Evolutionary conservation across 2,888 invertebrate species (phyloP).

Genomic region (Bombyx huttoni): DNA sequence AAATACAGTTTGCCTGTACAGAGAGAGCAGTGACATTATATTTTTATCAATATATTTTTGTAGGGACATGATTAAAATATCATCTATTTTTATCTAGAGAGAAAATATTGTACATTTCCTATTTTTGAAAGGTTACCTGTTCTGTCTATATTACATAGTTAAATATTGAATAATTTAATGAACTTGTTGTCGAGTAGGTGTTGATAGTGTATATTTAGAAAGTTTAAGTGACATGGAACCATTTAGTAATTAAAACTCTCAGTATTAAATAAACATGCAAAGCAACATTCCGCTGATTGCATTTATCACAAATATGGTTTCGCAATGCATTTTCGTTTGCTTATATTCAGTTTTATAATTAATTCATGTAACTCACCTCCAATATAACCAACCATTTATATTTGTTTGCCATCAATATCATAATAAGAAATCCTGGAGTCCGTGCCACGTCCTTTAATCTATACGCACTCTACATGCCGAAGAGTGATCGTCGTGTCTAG

Average conservation of each 20-base stretch:
- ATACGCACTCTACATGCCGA: slow-evolving; percentile 63
- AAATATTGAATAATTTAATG: neutral
- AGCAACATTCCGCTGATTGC: slow-evolving; percentile 10
- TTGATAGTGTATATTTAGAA: neutral
- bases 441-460: slow-evolving; percentile 56
- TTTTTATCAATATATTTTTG: slow-evolving; percentile 65
- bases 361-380: slow-evolving; percentile 3
- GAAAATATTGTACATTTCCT: neutral
- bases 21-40: slow-evolving; percentile 45
- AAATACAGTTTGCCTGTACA: slow-evolving; percentile 53
- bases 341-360: slow-evolving; percentile 13
- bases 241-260: slow-evolving; percentile 28
- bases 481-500: slow-evolving; percentile 54
- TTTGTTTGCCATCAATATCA: slow-evolving; percentile 8
- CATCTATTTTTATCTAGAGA: neutral
- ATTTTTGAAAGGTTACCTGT: neutral
- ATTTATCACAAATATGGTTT: slow-evolving; percentile 18
- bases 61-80: slow-evolving; percentile 8
- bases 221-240: slow-evolving; percentile 33
- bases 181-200: neutral
- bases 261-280: neutral
- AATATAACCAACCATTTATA: slow-evolving; percentile 10
- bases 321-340: neutral
- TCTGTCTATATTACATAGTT: neutral
- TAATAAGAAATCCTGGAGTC: slow-evolving; percentile 39